Percentiles rank a stretch among this genome's conserved stretches.
These are phyloP conservation scores for Drosophila monieri DNA, from an alignment of 2,888 invertebrate genomes.

Conservation along the genomic window DNA sequence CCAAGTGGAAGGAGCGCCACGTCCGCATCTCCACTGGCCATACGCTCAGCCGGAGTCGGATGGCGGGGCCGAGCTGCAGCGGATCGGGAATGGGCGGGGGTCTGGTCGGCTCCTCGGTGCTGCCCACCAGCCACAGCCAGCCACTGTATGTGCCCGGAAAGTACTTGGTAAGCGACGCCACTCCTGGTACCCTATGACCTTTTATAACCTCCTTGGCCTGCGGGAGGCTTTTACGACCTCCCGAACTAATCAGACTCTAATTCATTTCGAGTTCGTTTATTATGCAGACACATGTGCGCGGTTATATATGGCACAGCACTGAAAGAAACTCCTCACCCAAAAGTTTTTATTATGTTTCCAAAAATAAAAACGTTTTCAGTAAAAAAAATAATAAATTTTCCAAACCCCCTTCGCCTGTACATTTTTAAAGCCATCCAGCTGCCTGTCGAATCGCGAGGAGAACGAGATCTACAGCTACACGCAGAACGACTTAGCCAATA, in stretches of 20 bases:
- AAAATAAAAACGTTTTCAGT: neutral
- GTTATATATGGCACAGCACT: constrained; percentile 19
- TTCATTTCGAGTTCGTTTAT: constrained; percentile 62
- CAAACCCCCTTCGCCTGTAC: constrained; percentile 20
- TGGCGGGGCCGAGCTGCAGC: constrained; percentile 54
- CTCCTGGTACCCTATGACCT: constrained; percentile 41
- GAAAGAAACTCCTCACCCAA: constrained; percentile 6
- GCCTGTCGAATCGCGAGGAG: constrained; percentile 94
- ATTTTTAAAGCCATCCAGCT: constrained; percentile 91
- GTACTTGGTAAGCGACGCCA: constrained; percentile 90
- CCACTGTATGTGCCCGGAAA: constrained; percentile 96
- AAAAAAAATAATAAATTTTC: neutral
- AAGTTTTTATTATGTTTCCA: neutral
- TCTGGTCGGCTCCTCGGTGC: constrained; percentile 84
- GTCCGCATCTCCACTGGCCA: constrained; percentile 83
- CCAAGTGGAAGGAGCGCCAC: constrained; percentile 84
- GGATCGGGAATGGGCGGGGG: constrained; percentile 68
- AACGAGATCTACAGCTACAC: constrained; percentile 96
- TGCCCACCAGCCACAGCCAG: constrained; percentile 92
- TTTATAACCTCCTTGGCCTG: constrained; percentile 53
- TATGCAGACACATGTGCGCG: constrained; percentile 54
- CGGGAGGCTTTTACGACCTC: constrained; percentile 58
- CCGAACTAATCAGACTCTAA: constrained; percentile 67
- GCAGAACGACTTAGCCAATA: constrained; percentile 92
- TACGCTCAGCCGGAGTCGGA: constrained; percentile 77